Evolutionary conservation across 2,888 invertebrate species (phyloP).

Genomic region (Rhogogaster chlorosoma): DNA sequence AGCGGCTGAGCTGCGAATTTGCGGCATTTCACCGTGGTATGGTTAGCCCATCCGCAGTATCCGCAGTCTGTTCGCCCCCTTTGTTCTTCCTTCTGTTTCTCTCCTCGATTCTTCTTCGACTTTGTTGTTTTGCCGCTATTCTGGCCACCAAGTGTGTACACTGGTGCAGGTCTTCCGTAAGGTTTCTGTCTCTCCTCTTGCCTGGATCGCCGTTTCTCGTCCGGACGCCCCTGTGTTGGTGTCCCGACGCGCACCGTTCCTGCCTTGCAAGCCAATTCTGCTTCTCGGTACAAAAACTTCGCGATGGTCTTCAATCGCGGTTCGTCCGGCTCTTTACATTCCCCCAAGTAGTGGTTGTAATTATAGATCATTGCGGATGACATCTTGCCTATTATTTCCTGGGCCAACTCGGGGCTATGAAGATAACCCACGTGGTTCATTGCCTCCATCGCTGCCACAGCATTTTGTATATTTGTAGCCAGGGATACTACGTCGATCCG

Average conservation of each 20-base stretch:
- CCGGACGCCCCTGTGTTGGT: not conserved
- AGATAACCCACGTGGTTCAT: not conserved
- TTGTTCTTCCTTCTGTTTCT: not conserved
- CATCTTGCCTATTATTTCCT: slow-evolving; percentile 23
- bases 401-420: slow-evolving; percentile 8
- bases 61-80: not conserved
- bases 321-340: not conserved
- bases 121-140: not conserved
- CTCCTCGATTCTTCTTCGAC: not conserved
- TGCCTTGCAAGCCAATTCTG: not conserved
- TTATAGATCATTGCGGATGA: slow-evolving; percentile 30
- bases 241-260: not conserved
- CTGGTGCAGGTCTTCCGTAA: not conserved
- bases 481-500: not conserved
- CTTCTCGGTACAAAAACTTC: not conserved
- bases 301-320: not conserved
- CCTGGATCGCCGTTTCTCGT: not conserved
- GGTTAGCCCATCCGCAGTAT: not conserved
- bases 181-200: not conserved
- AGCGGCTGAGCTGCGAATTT: not conserved
- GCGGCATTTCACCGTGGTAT: not conserved
- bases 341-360: slow-evolving; percentile 10
- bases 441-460: not conserved
- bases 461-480: not conserved
- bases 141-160: not conserved